These are phyloP conservation scores for Hydrolagus colliei DNA, from an alignment of 2,797 vertebrate species.

Conservation along the genomic window DNA sequence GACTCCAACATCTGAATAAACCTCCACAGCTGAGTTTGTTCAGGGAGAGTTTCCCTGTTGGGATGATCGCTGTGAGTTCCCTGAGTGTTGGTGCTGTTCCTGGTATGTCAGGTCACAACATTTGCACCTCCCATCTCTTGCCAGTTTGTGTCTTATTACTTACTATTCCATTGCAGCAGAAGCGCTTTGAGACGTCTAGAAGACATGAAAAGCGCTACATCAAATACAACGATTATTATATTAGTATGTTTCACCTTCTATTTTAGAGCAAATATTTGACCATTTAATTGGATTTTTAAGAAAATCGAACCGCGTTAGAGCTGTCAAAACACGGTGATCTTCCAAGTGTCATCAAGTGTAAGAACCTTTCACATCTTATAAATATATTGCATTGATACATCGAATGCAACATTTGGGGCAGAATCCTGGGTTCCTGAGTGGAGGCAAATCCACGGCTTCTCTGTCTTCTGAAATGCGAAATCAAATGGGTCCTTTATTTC, in stretches of 20 bases:
- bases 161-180: neutral
- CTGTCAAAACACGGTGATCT: no score
- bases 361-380: neutral
- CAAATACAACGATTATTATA: no score
- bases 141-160: neutral
- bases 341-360: neutral
- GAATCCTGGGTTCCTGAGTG: no score
- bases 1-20: slow-evolving; percentile 45
- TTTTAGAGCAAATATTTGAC: neutral
- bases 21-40: slow-evolving; percentile 42
- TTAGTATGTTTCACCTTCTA: neutral
- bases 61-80: neutral
- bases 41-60: slow-evolving; percentile 37
- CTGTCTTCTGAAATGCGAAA: no score
- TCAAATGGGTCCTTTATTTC: no score
- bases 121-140: neutral
- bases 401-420: no score
- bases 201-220: no score
- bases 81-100: neutral
- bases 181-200: no score
- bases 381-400: no score
- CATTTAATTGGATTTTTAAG: neutral
- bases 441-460: no score
- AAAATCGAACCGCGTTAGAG: no score
- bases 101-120: slow-evolving; percentile 3